Evolutionary conservation across 1,140 invertebrate species (phyloP), one percentile per base, ranked within the genome.

Genomic region (Helicoverpa armigera): DNA sequence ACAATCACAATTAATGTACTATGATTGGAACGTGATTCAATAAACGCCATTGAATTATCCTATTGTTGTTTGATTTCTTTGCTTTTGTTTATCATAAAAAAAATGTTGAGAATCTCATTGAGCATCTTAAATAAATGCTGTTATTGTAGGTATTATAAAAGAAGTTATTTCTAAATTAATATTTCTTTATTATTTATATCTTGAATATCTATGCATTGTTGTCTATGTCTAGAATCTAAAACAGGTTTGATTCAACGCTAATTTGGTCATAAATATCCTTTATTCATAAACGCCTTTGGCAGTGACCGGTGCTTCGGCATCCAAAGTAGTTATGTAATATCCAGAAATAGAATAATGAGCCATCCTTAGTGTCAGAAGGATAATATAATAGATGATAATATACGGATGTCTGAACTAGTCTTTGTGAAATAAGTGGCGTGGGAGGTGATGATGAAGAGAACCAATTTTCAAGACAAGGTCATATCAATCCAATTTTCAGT

Each of bases 341-440:
- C 50, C 50, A 53, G 50, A 54, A 72, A 72, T 72, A 72, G 69
- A 72, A 72, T 72, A 54, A 72, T 72, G 54, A 72, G 50, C 50
- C 4, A 72, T 54, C 53, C 12, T 29, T 48, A 43, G 35, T 53
- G 50, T 53, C 23, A 31, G n/a, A 2, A 58, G 50, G 69, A 72
- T 72, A 54, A 72, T 54, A 72, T 72, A 54, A 72, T 54, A 31
- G 23, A 69, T 16, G 35, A 43, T 50, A 13, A 43, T 43, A 43
- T 7, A 51, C 69, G 69, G 69, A 72, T n/a, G 67, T 53, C 48
- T 70, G 48, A 51, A 54, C 69, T n/a, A 43, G 4, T n/a, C 35
- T 31, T 53, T 50, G 18, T 51, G 50, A 51, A 29, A 23, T 3
- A 54, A 72, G 50, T 72, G 69, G 13, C 18, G 69, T 72, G 69